Conservation (phyloP, 2,888 invertebrate genomes). For the Trilocha varians region DNA sequence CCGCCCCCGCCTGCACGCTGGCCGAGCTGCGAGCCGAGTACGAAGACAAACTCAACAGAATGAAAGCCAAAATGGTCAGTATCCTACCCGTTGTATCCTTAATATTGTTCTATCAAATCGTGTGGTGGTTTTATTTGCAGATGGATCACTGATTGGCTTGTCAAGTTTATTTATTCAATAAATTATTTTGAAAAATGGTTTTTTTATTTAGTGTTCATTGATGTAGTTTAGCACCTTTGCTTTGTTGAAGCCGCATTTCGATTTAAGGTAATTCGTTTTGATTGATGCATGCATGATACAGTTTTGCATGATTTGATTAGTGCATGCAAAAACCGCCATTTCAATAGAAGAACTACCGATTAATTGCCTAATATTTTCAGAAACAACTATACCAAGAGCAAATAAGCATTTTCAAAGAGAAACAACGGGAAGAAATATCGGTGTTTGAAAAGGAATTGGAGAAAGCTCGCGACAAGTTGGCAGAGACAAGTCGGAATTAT, state of each 20-base stretch:
- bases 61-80: conserved; percentile 88
- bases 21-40: conserved; percentile 77
- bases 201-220: conserved; percentile 59
- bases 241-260: conserved; percentile 11
- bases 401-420: conserved; percentile 62
- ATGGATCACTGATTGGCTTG: conserved; percentile 48
- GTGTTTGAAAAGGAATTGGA: conserved; percentile 58
- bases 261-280: conserved; percentile 46
- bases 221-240: conserved; percentile 24
- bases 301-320: conserved; percentile 3
- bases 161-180: conserved; percentile 42
- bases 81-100: conserved; percentile 58
- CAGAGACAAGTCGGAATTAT: conserved; percentile 42
- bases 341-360: neutral
- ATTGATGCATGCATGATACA: conserved; percentile 24
- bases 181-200: conserved; percentile 48
- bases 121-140: conserved; percentile 65
- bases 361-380: conserved; percentile 39
- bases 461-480: conserved; percentile 68
- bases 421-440: conserved; percentile 68
- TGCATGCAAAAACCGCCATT: too few relatives aligned
- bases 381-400: conserved; percentile 77
- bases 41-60: conserved; percentile 82
- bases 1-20: conserved; percentile 41
- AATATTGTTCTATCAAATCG: conserved; percentile 61